Evolutionary conservation across 2,797 vertebrate genomes (phyloP).

Genomic region (Premnoplex brunnescens): DNA sequence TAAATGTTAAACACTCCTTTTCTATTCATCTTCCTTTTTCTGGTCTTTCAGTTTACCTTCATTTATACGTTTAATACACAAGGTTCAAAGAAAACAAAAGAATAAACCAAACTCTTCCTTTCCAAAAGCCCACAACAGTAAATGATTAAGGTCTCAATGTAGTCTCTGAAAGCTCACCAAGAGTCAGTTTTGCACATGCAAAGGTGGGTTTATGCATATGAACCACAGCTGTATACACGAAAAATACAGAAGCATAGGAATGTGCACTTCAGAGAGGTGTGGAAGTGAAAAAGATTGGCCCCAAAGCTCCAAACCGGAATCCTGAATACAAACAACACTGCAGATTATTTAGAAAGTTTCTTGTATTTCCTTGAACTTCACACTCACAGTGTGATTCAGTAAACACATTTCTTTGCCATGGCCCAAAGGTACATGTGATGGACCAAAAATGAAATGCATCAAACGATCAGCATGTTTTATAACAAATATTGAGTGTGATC

Average conservation of each 20-base stretch:
- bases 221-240: neutral
- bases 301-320: neutral
- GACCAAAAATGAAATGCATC: neutral
- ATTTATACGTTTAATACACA: conserved; percentile 1
- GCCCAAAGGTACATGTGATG: neutral
- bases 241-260: neutral
- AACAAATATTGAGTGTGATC: neutral
- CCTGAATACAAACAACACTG: neutral
- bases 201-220: neutral
- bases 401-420: neutral
- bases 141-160: neutral
- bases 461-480: neutral
- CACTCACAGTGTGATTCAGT: neutral
- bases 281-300: neutral
- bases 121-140: conserved; percentile 35
- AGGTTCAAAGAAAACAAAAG: conserved; percentile 64
- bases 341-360: neutral
- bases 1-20: conserved; percentile 39
- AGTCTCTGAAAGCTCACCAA: conserved; percentile 33
- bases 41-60: conserved; percentile 39
- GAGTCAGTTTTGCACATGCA: conserved; percentile 8
- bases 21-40: conserved; percentile 52
- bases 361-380: neutral
- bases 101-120: conserved; percentile 34
- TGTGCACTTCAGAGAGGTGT: neutral